Base-by-base conservation (phyloP, 1,140 invertebrate species). In the Grapholita molesta region DNA sequence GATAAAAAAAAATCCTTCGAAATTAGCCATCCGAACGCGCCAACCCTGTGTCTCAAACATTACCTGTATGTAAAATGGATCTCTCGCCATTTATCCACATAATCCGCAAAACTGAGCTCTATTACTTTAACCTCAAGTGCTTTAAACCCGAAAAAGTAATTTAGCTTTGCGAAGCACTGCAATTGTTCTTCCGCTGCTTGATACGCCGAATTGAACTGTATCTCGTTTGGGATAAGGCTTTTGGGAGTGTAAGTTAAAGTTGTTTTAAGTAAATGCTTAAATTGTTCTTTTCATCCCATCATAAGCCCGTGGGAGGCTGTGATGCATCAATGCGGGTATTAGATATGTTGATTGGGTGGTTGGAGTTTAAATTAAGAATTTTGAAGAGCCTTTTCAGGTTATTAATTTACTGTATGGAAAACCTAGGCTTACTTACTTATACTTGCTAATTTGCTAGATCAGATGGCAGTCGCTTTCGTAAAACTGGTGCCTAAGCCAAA, bases 211-310 rank as follows among this genome's bases (percentile, higher is more conserved):
- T 28, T 57, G 53, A n/a, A 57, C 53, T 57, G 9, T n/a, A 57
- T 12, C 21, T 24, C 9, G 2, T 28, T 57, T 12, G 15, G 24
- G 9, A 15, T 28, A 15, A 21, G 18, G 18, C 42, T 21, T 8
- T 8, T 21, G 8, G 42, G 3, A 18, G 9, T 48, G 55, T 7
- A 7, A 28, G 15, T 8, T 12, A 8, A 30, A 1, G 4, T 30
- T 61, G 24, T 25, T 7, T 30, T 3, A 28, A 7, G 28, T 61
- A 61, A 61, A 61, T 28, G 55, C 24, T 28, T 61, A 61, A 61
- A 61, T 61, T 61, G 55, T 61, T 61, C 55, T 61, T 61, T 61
- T 61, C 55, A 61, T 61, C 55, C 21, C 28, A 61, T 61, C 28
- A 61, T 61, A 61, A 61, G 24, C 55, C 55, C 24, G 9, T 21